Conservation (phyloP, 2,797 vertebrate species). For the Sphenopsis melanotis region DNA sequence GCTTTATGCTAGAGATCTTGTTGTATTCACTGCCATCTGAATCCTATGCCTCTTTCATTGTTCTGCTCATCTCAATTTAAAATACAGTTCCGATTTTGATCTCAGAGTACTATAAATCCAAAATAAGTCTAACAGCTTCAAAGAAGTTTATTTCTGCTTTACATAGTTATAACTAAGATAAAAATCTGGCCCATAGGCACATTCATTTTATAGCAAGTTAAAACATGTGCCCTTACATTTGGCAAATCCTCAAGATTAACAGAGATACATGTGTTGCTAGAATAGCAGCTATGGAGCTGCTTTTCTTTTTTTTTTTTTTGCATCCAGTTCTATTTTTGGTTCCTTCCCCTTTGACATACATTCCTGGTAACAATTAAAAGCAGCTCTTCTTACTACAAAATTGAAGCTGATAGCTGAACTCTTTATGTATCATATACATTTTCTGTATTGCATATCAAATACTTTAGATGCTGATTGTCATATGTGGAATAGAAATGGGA, state of each 20-base stretch:
- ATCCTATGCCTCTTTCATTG: slow-evolving; percentile 16
- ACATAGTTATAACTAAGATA: slow-evolving; percentile 46
- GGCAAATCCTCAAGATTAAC: slow-evolving; percentile 16
- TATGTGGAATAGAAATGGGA: not conserved
- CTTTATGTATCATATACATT: not conserved
- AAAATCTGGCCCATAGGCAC: slow-evolving; percentile 25
- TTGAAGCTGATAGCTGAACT: not conserved
- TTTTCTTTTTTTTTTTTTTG: not conserved
- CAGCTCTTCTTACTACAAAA: not conserved
- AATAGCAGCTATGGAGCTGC: not conserved
- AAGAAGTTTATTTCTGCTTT: slow-evolving; percentile 49
- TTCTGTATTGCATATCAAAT: not conserved
- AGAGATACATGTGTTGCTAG: not conserved
- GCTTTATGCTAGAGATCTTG: not conserved
- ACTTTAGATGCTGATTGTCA: not conserved
- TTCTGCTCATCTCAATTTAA: slow-evolving; percentile 26
- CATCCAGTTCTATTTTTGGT: slow-evolving; percentile 12
- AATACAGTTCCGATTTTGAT: not conserved
- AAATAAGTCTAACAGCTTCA: slow-evolving; percentile 19
- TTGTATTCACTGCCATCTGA: not conserved
- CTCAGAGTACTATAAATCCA: not conserved
- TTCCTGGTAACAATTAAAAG: slow-evolving; percentile 46
- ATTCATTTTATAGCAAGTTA: slow-evolving; percentile 39
- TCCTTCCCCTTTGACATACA: slow-evolving; percentile 55
- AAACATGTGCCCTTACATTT: slow-evolving; percentile 2